Percentiles rank a stretch among this genome's conserved stretches.
These are phyloP conservation scores for Serranochromis macrocephalus DNA, from an alignment of 2,113 vertebrate species.

Conservation along the genomic window DNA sequence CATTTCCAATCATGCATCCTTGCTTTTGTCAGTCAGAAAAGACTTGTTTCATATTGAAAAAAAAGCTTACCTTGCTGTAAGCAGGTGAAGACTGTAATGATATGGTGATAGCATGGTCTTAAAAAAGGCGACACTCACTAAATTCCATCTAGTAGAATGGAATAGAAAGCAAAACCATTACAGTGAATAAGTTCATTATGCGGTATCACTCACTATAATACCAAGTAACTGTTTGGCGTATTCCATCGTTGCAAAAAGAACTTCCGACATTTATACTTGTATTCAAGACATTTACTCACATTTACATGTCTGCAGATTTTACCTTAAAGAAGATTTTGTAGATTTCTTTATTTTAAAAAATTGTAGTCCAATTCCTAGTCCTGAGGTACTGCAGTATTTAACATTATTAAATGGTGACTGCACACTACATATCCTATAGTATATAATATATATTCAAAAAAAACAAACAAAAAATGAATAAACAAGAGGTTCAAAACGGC, in stretches of 20 bases:
- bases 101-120: not conserved
- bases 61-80: not conserved
- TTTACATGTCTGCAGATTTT: not conserved
- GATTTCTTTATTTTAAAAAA: not conserved
- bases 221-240: not conserved
- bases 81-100: not conserved
- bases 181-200: not conserved
- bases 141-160: not conserved
- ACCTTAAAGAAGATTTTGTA: accelerated
- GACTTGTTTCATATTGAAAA: accelerated
- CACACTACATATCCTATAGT: accelerated
- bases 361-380: not conserved
- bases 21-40: not conserved
- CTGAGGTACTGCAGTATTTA: not conserved
- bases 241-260: not conserved
- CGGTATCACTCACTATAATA: not conserved
- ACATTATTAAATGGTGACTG: not conserved
- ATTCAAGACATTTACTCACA: not conserved
- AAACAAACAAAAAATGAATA: not conserved
- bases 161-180: not conserved
- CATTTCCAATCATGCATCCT: not conserved
- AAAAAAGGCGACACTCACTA: accelerated
- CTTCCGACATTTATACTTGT: not conserved
- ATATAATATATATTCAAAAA: not conserved
- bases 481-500: not conserved